Evolutionary conservation across 2,797 vertebrate species (phyloP).

Genomic region (Hyperoplus immaculatus): DNA sequence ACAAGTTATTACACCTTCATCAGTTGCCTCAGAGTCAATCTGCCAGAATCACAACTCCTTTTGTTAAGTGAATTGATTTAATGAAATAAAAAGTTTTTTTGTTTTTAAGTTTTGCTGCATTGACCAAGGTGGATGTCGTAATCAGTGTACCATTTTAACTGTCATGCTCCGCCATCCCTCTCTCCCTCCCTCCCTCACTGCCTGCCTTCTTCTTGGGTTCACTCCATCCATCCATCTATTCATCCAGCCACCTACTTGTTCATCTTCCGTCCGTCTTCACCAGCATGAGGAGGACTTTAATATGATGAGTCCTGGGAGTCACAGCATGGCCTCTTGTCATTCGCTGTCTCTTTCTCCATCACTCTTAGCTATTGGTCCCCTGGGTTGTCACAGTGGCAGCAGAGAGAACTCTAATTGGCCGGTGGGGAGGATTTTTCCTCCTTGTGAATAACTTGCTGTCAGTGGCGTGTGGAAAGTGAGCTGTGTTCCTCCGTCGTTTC

Average conservation of each 20-base stretch:
- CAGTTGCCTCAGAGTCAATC: background rate
- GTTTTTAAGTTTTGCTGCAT: background rate
- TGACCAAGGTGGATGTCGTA: background rate
- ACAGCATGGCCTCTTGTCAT: constrained; percentile 40
- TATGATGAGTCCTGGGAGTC: constrained; percentile 58
- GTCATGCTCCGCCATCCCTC: background rate
- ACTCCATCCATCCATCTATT: constrained; percentile 9
- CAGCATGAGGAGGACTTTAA: constrained; percentile 50
- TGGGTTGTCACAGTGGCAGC: constrained; percentile 54
- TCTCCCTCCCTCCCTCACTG: background rate
- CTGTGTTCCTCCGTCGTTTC: constrained; percentile 19
- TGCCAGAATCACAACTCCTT: background rate
- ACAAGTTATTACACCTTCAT: background rate
- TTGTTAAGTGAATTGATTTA: background rate
- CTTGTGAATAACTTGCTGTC: constrained; percentile 60
- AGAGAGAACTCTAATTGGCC: constrained; percentile 57
- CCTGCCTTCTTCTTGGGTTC: too few relatives aligned
- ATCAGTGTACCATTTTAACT: background rate
- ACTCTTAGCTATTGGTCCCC: constrained; percentile 67
- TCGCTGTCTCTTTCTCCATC: constrained; percentile 54
- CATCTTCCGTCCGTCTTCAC: constrained; percentile 45
- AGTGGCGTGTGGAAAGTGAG: constrained; percentile 30
- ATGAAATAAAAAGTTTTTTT: background rate
- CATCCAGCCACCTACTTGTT: constrained; percentile 28
- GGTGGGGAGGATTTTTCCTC: constrained; percentile 39